Evolutionary conservation across 2,888 invertebrate species (phyloP), one percentile per base, ranked within the genome.

Genomic region (Drosophila emarginata): DNA sequence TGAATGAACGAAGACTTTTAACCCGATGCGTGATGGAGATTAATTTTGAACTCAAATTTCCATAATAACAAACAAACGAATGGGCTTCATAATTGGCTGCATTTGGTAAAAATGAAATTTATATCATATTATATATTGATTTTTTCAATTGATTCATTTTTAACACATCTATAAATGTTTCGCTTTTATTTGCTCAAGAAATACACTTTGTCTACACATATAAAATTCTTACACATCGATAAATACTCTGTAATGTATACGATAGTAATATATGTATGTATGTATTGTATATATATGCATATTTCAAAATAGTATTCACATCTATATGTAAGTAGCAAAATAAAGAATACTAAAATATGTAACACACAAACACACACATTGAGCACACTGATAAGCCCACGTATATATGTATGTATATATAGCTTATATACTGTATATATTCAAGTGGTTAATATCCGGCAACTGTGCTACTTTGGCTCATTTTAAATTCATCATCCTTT

Each of bases 121-220:
- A 4, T 32, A 7, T 9, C 4, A 28, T 32, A 2, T 1, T 32
- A 32, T 32, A 32, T 32, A 32, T 32, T 9, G 26, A 26, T 14
- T 53, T 53, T 32, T 26, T 5, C 2, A 53, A 32, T 14, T n/a
- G 28, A 9, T 51, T 64, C 15, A n/a, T 61, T 64, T 64, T 71
- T 61, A 80, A 80, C 84, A 80, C 68, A 57, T 77, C 69, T 72
- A 64, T 23, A 65, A 64, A 64, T 71, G 61, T 60, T 61, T 72
- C 39, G 60, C 58, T 72, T 82, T 80, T 78, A 78, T 78, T 78
- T 52, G 78, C 78, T 67, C 61, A 67, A 65, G 72, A 74, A 78
- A 74, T 73, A 72, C 68, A 71, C 6, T 36, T 18, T 2, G 36
- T 36, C 28, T 18, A 70, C 37, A 64, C 62, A 50, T 64, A 77